These are phyloP conservation scores for Sesia bembeciformis DNA, from an alignment of 2,888 invertebrate genomes.

Conservation along the genomic window DNA sequence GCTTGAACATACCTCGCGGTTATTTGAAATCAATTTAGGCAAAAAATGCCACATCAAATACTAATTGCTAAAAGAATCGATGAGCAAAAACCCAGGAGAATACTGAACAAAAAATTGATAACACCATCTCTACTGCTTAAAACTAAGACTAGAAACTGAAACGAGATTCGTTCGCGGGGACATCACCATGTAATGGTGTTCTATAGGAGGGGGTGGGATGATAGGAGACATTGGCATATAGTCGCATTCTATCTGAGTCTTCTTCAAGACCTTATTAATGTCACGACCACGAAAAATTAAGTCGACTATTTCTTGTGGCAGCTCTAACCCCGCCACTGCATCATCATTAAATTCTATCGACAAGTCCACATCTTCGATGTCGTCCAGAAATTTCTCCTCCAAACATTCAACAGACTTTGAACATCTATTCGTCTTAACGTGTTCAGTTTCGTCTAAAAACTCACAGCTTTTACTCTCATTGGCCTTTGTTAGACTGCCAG, in stretches of 20 bases:
- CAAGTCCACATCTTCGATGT: slow-evolving; percentile 38
- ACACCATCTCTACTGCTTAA: too few species aligned
- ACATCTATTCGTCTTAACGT: slow-evolving; percentile 38
- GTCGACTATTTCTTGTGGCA: slow-evolving; percentile 58
- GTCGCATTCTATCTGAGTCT: slow-evolving; percentile 34
- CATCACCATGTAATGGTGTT: slow-evolving; percentile 62
- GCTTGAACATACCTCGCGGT: too few species aligned
- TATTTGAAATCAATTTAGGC: too few species aligned
- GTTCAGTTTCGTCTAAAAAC: slow-evolving; percentile 50
- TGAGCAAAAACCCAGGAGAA: too few species aligned
- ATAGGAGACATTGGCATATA: slow-evolving; percentile 64
- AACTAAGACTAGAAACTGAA: slow-evolving; percentile 15
- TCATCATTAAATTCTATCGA: slow-evolving; percentile 46
- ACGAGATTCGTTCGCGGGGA: slow-evolving; percentile 53
- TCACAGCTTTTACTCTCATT: slow-evolving; percentile 65
- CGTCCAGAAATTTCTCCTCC: slow-evolving; percentile 28
- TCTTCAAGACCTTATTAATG: slow-evolving; percentile 23
- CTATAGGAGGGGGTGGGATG: slow-evolving; percentile 35
- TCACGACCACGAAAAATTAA: slow-evolving; percentile 41
- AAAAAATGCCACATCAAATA: too few species aligned
- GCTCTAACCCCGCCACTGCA: slow-evolving; percentile 33
- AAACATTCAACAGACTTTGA: slow-evolving; percentile 60
- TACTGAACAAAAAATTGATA: too few species aligned
- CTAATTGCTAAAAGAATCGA: too few species aligned
- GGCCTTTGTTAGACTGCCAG: slow-evolving; percentile 31